Evolutionary conservation across 2,113 vertebrate species (phyloP), one percentile per base, ranked within the genome.

Genomic region (Polypterus bichir): DNA sequence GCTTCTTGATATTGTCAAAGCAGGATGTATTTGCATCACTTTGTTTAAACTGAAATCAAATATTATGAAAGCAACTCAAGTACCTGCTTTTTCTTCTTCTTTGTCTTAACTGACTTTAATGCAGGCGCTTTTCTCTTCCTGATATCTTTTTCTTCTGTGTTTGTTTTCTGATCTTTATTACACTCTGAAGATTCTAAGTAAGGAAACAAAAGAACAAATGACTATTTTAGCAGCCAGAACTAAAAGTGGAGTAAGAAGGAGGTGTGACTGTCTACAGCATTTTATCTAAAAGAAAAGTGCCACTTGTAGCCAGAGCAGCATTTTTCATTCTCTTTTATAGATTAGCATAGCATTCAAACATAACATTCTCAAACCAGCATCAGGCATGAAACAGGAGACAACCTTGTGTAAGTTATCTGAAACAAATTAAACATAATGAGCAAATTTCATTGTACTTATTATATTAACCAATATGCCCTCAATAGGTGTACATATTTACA

Each of bases 41-140:
- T 4, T 45, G 57, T 3, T 8, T 44, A 59, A 44, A 47, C 6
- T 4, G 46, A 3, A 48, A 45, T 47, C n/a, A 3, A 47, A 8
- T 44, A 44, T 46, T 45, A 9, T 59, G 3, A 3, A 45, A 4
- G 6, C 6, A 5, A 51, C 6, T 51, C 3, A n/a, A 51, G 46
- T 66, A 76, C 75, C 77, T 71, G 62, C 66, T 55, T 57, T 7
- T 4, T 8, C 47, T 57, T 67, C 61, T 74, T 87, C 71, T 81
- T 79, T 4, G 69, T 70, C 5, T 75, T 67, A 0, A 10, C 59
- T 3, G 57, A 59, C 54, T 66, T 71, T 64, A 75, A 75, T 51
- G 46, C 54, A 48, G 57, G 55, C 8, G 11, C 63, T 66, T 79
- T 85, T 67, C 79, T 81, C 74, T 73, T 79, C 63, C 81, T 83